A percentile compares a stretch with the other conserved stretches of the same genome.
These are phyloP conservation scores for Etheostoma cragini DNA, from an alignment of 2,113 vertebrate species.

Conservation along the genomic window DNA sequence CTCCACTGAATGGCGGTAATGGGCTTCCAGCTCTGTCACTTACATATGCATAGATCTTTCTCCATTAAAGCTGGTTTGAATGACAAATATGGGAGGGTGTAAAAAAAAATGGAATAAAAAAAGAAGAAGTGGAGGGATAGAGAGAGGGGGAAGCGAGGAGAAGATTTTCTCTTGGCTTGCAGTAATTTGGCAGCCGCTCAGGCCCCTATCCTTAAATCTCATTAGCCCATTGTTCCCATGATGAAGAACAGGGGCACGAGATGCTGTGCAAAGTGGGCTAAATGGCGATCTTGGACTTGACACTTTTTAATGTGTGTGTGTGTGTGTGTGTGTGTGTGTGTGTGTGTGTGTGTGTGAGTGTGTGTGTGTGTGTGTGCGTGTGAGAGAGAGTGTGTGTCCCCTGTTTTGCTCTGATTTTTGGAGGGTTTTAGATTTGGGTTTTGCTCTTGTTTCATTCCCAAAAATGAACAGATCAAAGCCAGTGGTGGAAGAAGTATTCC, in stretches of 20 bases:
- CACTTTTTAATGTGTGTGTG: constrained; percentile 33
- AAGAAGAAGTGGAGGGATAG: constrained; percentile 44
- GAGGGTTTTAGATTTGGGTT: too few species aligned
- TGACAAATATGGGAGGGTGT: constrained; percentile 82
- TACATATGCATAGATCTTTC: constrained; percentile 84
- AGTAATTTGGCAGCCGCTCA: constrained; percentile 80
- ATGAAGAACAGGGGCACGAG: constrained; percentile 70
- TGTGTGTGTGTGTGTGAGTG: not conserved
- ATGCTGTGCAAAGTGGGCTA: constrained; percentile 80
- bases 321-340: constrained; percentile 15
- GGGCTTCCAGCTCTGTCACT: constrained; percentile 83
- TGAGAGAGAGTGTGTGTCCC: too few species aligned
- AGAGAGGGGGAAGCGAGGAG: constrained; percentile 52
- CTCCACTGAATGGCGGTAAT: constrained; percentile 82
- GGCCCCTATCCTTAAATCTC: constrained; percentile 79
- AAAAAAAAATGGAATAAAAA: constrained; percentile 16
- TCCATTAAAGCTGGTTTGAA: constrained; percentile 83
- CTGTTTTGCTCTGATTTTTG: not conserved
- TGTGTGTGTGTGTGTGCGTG: too few species aligned
- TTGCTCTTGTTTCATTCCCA: not conserved
- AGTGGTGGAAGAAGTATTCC: too few species aligned
- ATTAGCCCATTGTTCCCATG: constrained; percentile 86
- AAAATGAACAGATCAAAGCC: not conserved
- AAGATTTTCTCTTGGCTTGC: constrained; percentile 75
- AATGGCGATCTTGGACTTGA: constrained; percentile 62